phyloP scores from a whole-genome alignment of 2,888 invertebrate genomes.

The Anoncus sp. region DNA sequence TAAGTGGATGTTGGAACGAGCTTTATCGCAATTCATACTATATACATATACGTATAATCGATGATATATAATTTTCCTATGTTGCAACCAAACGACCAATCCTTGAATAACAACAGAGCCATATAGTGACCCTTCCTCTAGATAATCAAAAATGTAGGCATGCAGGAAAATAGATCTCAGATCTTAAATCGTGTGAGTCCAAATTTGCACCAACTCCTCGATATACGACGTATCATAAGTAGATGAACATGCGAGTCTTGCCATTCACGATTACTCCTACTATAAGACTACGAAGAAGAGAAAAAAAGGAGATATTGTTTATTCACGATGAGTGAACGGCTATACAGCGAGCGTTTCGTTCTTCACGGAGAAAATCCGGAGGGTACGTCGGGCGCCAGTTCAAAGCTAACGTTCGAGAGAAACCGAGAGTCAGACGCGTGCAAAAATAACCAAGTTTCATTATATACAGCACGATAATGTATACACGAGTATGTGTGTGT shows the following conservation, averaged over 20 bases:
- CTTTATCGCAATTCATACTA: slow-evolving; percentile 13
- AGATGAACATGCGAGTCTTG: slow-evolving; percentile 7
- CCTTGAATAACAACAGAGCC: too few relatives aligned
- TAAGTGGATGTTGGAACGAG: not conserved
- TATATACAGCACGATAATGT: slow-evolving; percentile 10
- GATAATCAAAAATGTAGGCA: too few relatives aligned
- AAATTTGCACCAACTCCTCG: not conserved
- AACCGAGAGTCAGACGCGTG: slow-evolving; percentile 37
- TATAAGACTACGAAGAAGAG: not conserved
- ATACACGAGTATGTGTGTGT: not conserved
- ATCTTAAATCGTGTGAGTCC: not conserved
- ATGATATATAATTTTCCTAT: too few relatives aligned
- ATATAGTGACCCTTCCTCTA: too few relatives aligned
- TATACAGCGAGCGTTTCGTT: slow-evolving; percentile 22
- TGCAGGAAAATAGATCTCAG: too few relatives aligned
- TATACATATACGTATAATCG: not conserved
- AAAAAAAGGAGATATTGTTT: slow-evolving; percentile 45
- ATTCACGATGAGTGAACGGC: slow-evolving; percentile 45
- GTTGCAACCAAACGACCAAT: too few relatives aligned
- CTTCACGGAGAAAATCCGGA: not conserved
- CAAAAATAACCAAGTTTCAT: slow-evolving; percentile 48
- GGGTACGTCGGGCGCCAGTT: slow-evolving; percentile 33
- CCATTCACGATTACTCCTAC: slow-evolving; percentile 29
- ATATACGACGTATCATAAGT: not conserved
- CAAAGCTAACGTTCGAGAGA: slow-evolving; percentile 43